phyloP scores from a whole-genome alignment of 2,113 vertebrate species.

The Protobothrops flavoviridis region DNA sequence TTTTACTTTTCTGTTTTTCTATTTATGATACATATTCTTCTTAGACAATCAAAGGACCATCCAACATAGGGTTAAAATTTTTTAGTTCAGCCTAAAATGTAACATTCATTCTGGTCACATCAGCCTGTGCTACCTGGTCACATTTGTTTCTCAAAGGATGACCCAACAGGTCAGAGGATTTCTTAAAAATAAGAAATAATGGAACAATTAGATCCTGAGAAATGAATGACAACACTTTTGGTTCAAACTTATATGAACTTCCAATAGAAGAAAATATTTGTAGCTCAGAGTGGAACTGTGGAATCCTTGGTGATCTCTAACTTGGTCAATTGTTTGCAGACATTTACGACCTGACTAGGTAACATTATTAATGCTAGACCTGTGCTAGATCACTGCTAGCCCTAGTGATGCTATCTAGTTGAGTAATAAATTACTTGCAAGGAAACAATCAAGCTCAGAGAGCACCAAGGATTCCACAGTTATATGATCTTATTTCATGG shows the following conservation, averaged over 20 bases:
- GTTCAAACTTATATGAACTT: neutral
- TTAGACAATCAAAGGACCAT: neutral
- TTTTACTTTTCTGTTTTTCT: neutral
- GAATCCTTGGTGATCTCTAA: neutral
- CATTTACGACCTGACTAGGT: neutral
- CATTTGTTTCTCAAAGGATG: neutral
- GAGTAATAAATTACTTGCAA: neutral
- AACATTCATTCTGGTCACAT: neutral
- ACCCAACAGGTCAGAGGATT: neutral
- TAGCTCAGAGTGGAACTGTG: neutral
- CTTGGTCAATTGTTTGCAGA: neutral
- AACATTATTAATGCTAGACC: neutral
- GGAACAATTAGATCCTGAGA: neutral
- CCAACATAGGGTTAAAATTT: neutral
- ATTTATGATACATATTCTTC: neutral
- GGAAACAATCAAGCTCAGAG: neutral
- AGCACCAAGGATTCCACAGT: neutral
- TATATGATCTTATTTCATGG: neutral
- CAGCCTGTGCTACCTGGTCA: neutral
- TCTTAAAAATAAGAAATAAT: neutral
- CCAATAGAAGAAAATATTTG: neutral
- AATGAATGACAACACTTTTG: neutral
- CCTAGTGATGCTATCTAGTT: neutral
- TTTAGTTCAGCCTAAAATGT: neutral
- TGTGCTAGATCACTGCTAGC: neutral